These are phyloP conservation scores for Drosophila ohnishii DNA, from an alignment of 1,140 invertebrate genomes.

Conservation along the genomic window DNA sequence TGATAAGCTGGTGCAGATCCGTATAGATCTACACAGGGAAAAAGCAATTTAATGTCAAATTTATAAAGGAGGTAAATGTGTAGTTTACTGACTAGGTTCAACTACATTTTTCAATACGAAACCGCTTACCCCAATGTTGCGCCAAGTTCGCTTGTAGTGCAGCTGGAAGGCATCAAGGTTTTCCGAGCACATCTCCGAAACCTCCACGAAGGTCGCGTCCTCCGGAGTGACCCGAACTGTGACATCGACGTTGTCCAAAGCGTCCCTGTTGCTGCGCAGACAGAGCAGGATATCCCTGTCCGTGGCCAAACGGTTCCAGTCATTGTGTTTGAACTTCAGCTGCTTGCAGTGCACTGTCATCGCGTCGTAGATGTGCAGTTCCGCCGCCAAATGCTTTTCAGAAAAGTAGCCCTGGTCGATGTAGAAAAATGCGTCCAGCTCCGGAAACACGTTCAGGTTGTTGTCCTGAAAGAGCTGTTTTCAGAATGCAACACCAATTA, in stretches of 20 bases:
- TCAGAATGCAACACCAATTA: background rate
- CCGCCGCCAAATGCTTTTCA: constrained; percentile 67
- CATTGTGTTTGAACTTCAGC: constrained; percentile 53
- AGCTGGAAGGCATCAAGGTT: constrained; percentile 43
- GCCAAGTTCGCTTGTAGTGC: constrained; percentile 59
- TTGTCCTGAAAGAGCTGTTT: constrained; percentile 55
- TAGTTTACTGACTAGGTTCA: too few species aligned
- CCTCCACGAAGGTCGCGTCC: constrained; percentile 64
- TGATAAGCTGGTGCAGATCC: constrained; percentile 72
- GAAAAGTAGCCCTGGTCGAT: constrained; percentile 77
- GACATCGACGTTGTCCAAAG: constrained; percentile 17
- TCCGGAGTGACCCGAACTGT: constrained; percentile 67
- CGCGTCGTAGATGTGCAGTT: constrained; percentile 65
- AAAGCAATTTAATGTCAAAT: too few species aligned
- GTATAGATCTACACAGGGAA: constrained; percentile 42
- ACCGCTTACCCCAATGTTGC: constrained; percentile 64
- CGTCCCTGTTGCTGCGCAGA: constrained; percentile 45
- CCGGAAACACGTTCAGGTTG: constrained; percentile 74
- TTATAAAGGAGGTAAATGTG: too few species aligned
- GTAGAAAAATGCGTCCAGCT: constrained; percentile 69
- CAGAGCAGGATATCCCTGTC: constrained; percentile 62
- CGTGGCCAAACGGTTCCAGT: constrained; percentile 74
- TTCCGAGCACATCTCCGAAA: constrained; percentile 63
- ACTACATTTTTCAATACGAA: background rate
- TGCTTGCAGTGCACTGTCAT: constrained; percentile 62